phyloP scores from a whole-genome alignment of 2,113 vertebrate species.

The Hyaena hyaena region DNA sequence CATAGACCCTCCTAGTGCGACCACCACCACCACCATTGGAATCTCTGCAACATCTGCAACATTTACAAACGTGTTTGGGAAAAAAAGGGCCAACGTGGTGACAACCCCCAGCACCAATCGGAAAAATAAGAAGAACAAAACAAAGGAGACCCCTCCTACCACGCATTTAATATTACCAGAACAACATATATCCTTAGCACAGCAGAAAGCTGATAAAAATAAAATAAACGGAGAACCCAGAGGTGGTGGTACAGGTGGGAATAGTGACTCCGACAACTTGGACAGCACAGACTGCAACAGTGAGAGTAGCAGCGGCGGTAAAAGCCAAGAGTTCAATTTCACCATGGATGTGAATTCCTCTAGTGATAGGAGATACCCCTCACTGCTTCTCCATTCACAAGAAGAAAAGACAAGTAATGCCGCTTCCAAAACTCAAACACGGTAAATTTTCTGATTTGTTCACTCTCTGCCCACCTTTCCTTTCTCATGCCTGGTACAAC shows the following conservation, averaged over 20 bases:
- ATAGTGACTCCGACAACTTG: slow-evolving; percentile 97
- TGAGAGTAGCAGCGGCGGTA: slow-evolving; percentile 96
- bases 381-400: slow-evolving; percentile 87
- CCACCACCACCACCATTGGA: slow-evolving; percentile 98
- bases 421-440: slow-evolving; percentile 92
- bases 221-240: slow-evolving; percentile 97
- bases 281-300: slow-evolving; percentile 98
- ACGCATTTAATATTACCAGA: slow-evolving; percentile 97
- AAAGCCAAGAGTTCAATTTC: slow-evolving; percentile 96
- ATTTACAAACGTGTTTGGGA: slow-evolving; percentile 96
- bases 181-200: slow-evolving; percentile 95
- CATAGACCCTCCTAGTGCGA: slow-evolving; percentile 98
- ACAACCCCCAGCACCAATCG: slow-evolving; percentile 96
- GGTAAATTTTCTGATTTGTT: slow-evolving; percentile 80
- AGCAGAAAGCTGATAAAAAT: slow-evolving; percentile 98
- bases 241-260: slow-evolving; percentile 90
- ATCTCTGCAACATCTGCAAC: slow-evolving; percentile 98
- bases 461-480: not conserved
- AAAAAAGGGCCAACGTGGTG: slow-evolving; percentile 96
- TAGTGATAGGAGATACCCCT: slow-evolving; percentile 89
- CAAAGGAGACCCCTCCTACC: slow-evolving; percentile 94
- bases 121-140: slow-evolving; percentile 99
- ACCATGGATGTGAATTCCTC: slow-evolving; percentile 90
- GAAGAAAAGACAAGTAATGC: slow-evolving; percentile 92
- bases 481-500: not conserved